phyloP scores from a whole-genome alignment of 2,797 vertebrate species.

The Manis pentadactyla region DNA sequence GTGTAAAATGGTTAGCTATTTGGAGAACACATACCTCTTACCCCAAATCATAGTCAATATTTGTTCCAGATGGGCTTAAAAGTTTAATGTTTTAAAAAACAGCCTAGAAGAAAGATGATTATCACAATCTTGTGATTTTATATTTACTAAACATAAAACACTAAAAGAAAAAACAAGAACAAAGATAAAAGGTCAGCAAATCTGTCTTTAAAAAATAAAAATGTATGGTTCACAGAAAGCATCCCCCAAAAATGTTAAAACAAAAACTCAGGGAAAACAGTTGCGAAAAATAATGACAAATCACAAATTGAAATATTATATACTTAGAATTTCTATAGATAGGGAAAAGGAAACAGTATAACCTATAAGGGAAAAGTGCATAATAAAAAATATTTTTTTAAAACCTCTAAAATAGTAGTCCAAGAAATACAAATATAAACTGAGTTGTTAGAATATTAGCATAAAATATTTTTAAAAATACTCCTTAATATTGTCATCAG shows the following conservation, averaged over 20 bases:
- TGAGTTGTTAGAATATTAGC: neutral
- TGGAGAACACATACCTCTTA: neutral
- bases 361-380: neutral
- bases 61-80: neutral
- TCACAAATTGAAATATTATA: neutral
- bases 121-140: neutral
- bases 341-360: neutral
- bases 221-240: neutral
- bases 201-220: neutral
- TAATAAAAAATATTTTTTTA: neutral
- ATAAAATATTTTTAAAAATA: constrained; percentile 1
- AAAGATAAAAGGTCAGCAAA: neutral
- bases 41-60: neutral
- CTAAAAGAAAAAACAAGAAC: neutral
- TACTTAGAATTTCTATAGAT: constrained; percentile 39
- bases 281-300: constrained; percentile 8
- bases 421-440: constrained; percentile 11
- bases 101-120: neutral
- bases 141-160: neutral
- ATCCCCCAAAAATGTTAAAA: neutral
- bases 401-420: neutral
- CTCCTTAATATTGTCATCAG: neutral
- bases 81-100: neutral
- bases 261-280: neutral
- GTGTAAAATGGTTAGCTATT: constrained; percentile 15